Percentiles rank a stretch among this genome's conserved stretches.
These are phyloP conservation scores for Chrosomus eos DNA, from an alignment of 2,797 vertebrate species.

Conservation along the genomic window DNA sequence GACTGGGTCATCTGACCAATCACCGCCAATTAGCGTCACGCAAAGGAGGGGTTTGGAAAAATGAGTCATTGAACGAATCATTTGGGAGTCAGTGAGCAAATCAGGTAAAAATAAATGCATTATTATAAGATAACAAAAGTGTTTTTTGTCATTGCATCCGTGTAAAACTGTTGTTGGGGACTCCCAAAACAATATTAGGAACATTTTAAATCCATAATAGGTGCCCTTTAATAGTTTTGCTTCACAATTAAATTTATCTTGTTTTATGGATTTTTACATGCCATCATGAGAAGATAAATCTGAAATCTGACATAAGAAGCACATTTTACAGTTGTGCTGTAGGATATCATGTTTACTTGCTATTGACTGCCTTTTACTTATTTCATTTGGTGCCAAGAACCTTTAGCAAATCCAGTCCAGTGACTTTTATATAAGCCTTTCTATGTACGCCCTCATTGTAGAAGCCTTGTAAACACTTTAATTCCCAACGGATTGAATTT, in stretches of 20 bases:
- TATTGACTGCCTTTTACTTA: background rate
- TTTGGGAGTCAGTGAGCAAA: too few relatives aligned
- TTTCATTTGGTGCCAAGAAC: background rate
- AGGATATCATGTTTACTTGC: background rate
- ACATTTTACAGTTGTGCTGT: background rate
- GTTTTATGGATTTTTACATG: background rate
- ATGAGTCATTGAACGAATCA: too few relatives aligned
- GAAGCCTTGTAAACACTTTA: background rate
- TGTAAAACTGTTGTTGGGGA: too few relatives aligned
- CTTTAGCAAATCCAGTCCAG: slow-evolving; percentile 3
- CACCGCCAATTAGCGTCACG: too few relatives aligned
- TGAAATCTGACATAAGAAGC: background rate
- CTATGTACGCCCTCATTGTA: background rate
- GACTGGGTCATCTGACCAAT: too few relatives aligned
- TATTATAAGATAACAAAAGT: too few relatives aligned
- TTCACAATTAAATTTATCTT: background rate
- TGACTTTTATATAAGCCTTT: background rate
- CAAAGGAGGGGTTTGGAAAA: too few relatives aligned
- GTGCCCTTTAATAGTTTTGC: background rate
- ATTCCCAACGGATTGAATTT: background rate
- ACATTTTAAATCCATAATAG: too few relatives aligned
- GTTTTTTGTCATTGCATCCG: too few relatives aligned
- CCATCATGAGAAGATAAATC: background rate
- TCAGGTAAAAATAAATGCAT: too few relatives aligned
- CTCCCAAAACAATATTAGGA: too few relatives aligned